Conservation (phyloP, 1,140 invertebrate species). For the Lucilia cuprina region DNA sequence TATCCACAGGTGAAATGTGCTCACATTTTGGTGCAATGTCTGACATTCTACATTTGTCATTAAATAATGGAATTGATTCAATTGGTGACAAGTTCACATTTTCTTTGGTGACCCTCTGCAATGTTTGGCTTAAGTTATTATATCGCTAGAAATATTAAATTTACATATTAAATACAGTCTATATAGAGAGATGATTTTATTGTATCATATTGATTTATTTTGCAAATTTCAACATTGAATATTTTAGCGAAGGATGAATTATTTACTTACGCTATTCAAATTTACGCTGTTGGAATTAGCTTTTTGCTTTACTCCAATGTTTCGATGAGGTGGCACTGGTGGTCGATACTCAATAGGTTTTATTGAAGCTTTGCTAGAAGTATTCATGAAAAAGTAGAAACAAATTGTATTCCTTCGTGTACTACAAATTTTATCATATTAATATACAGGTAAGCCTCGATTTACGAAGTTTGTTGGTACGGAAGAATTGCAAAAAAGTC, state of each 20-base stretch:
- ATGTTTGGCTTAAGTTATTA: neutral
- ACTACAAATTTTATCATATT: too few relatives aligned
- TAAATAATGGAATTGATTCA: neutral
- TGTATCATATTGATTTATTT: too few relatives aligned
- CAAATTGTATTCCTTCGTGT: too few relatives aligned
- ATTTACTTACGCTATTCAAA: neutral
- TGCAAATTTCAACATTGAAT: too few relatives aligned
- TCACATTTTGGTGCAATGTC: neutral
- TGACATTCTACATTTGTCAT: neutral
- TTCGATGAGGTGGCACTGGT: conserved; percentile 85
- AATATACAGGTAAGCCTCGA: too few relatives aligned
- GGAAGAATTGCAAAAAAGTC: too few relatives aligned
- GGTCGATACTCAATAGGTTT: conserved; percentile 71
- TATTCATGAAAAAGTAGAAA: neutral
- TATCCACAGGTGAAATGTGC: neutral
- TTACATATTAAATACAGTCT: too few relatives aligned
- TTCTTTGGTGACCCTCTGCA: neutral
- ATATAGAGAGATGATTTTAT: too few relatives aligned
- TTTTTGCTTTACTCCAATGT: conserved; percentile 64
- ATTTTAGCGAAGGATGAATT: too few relatives aligned
- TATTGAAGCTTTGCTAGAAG: neutral
- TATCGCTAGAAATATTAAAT: neutral
- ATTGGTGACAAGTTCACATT: neutral
- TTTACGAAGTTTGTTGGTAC: too few relatives aligned
- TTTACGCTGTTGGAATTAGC: neutral